These are phyloP conservation scores for Vulpes ferrilata DNA, from an alignment of 2,113 vertebrate species.

Conservation along the genomic window DNA sequence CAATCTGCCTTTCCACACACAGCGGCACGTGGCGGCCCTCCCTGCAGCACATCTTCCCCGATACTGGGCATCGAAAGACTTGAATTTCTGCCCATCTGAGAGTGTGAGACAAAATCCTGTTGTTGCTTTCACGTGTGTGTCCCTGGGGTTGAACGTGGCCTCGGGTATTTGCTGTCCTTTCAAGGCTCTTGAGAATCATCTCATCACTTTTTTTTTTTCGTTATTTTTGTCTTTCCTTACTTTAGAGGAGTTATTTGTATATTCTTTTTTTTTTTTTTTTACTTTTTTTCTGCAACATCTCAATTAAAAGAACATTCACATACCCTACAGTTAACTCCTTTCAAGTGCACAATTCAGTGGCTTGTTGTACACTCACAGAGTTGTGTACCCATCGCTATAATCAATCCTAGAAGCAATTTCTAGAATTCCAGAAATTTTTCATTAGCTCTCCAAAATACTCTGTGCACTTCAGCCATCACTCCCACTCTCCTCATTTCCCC, in stretches of 20 bases:
- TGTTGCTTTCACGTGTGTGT: not conserved
- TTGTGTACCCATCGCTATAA: not conserved
- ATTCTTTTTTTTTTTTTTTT: not conserved
- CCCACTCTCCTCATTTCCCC: not conserved
- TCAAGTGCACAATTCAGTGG: not conserved
- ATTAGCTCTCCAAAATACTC: not conserved
- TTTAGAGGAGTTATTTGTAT: not conserved
- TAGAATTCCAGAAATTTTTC: not conserved
- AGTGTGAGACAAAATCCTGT: fast-evolving
- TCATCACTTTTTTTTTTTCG: not conserved
- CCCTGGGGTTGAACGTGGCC: not conserved
- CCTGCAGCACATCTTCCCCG: fast-evolving
- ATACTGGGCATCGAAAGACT: not conserved
- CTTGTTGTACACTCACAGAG: not conserved
- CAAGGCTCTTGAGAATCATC: not conserved
- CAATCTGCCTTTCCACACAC: not conserved
- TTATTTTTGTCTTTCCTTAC: not conserved
- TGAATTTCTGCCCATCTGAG: not conserved
- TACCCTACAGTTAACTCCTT: not conserved
- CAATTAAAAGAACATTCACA: not conserved
- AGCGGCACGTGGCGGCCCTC: fast-evolving
- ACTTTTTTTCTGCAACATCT: not conserved
- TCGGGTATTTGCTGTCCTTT: not conserved
- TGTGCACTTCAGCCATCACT: not conserved
- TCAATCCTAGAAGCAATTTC: not conserved